Percentiles rank a stretch among this genome's conserved stretches.
These are phyloP conservation scores for Poicephalus meyeri DNA, from an alignment of 2,113 vertebrate genomes.

Conservation along the genomic window DNA sequence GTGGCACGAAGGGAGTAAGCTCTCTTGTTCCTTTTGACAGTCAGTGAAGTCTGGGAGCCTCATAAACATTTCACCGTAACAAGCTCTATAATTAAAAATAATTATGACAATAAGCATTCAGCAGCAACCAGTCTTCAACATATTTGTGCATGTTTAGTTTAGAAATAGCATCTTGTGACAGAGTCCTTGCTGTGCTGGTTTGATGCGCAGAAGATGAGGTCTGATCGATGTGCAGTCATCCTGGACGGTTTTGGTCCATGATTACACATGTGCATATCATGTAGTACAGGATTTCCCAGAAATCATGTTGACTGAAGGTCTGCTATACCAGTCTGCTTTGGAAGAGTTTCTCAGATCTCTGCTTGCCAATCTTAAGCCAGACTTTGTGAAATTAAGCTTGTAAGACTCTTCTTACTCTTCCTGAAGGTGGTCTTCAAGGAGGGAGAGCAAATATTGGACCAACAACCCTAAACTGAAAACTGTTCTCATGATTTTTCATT, in stretches of 20 bases:
- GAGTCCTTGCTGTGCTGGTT: background rate
- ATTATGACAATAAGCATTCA: background rate
- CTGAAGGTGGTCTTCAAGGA: background rate
- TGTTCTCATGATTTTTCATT: background rate
- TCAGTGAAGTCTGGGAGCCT: background rate
- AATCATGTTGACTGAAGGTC: background rate
- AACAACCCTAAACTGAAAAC: background rate
- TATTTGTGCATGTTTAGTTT: background rate
- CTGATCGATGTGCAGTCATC: background rate
- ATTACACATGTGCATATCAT: accelerated
- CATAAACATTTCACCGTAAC: background rate
- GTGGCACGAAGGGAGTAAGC: background rate
- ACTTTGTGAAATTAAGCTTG: background rate
- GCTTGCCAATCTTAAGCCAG: background rate
- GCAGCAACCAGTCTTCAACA: background rate
- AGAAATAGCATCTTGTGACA: background rate
- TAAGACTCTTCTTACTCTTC: background rate
- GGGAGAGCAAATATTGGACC: accelerated
- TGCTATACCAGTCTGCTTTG: background rate
- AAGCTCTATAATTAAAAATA: conserved; percentile 8
- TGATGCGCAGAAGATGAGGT: background rate
- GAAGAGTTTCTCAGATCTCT: background rate
- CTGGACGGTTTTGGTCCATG: background rate
- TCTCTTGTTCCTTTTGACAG: background rate
- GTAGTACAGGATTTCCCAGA: background rate